Conservation (phyloP, 92 coral and sea anemone species). For the Paragorgia papillata region DNA sequence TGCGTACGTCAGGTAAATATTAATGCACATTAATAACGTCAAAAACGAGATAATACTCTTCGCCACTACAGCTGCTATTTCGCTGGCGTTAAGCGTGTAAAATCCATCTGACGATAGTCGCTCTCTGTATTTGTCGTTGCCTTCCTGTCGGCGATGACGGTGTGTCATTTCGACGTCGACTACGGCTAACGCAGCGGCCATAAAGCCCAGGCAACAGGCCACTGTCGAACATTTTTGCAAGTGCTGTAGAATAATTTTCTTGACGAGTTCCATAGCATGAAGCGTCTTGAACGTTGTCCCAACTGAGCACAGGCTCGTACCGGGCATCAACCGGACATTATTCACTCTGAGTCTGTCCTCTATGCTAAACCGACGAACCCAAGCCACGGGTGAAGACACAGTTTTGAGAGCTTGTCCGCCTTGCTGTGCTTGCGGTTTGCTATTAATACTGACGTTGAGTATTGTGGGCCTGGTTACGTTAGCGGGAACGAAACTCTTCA, state of each 20-base stretch:
- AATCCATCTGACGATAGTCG: slow-evolving; percentile 31
- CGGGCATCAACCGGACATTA: slow-evolving; percentile 37
- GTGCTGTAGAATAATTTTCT: slow-evolving; percentile 71
- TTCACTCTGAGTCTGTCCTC: slow-evolving; percentile 34
- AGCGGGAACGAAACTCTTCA: slow-evolving; percentile 16
- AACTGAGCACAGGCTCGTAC: slow-evolving; percentile 50
- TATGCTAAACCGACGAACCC: slow-evolving; percentile 41
- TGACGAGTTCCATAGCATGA: slow-evolving; percentile 74
- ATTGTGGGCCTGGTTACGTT: background rate
- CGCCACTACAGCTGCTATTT: slow-evolving; percentile 68
- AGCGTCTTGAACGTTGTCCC: slow-evolving; percentile 70
- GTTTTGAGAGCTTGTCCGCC: slow-evolving; percentile 15
- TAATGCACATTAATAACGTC: slow-evolving; percentile 75
- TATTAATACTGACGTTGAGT: background rate
- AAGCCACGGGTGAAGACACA: slow-evolving; percentile 22
- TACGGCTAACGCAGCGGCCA: slow-evolving; percentile 68
- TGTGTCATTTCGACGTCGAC: slow-evolving; percentile 76
- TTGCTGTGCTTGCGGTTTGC: slow-evolving; percentile 34
- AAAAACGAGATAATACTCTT: slow-evolving; percentile 66
- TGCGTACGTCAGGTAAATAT: slow-evolving; percentile 70
- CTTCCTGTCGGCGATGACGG: slow-evolving; percentile 29
- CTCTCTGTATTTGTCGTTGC: slow-evolving; percentile 26
- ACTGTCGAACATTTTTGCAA: slow-evolving; percentile 68
- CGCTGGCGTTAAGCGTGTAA: slow-evolving; percentile 47
- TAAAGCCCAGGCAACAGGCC: slow-evolving; percentile 70